Base-by-base conservation (phyloP, 1,140 invertebrate genomes). In the Aleiodes sp. region DNA sequence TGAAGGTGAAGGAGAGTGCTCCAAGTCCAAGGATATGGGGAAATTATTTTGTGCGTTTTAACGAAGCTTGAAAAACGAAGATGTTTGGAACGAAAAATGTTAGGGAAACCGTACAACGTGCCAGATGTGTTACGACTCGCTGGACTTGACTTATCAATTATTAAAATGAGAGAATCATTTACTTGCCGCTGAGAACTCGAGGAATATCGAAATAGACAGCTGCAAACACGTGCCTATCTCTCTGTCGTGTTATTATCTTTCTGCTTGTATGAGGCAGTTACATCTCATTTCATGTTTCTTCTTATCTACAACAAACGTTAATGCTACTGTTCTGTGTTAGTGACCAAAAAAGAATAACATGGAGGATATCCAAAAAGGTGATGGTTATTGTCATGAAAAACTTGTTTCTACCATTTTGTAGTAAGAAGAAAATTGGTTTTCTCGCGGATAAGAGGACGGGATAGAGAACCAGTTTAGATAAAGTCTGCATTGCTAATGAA, bases 91-190 rank as follows among this genome's bases (percentile, higher is more conserved):
- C 52, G 46, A 35, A 68, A 60, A 62, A 19, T 14, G 33, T 43
- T 33, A 52, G 29, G 10, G 19, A 43, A 43, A 16, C 7, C 39
- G 39, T 43, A 16, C 1, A 43, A 43, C 12, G 19, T 78, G 77
- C 79, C 82, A 84, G 82, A 84, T 84, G 80, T 74, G 78, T 77
- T 78, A 77, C 78, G 77, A 75, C 68, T 79, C 70, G 72, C 37
- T 70, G 61, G 68, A 63, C 37, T 43, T 41, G 69, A 77, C 75
- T 79, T 83, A 81, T 86, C 82, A 83, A 85, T 86, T 86, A 86
- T 85, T 84, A 78, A 84, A 86, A 85, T 83, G 79, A 84, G 83
- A 82, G 83, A 85, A 85, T 86, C 77, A 78, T 83, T 84, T 81
- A 76, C 71, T 74, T 67, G 69, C 37, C 19, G 39, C 2, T 43